phyloP scores from a whole-genome alignment of 2,113 vertebrate species.

The Piaya cayana region DNA sequence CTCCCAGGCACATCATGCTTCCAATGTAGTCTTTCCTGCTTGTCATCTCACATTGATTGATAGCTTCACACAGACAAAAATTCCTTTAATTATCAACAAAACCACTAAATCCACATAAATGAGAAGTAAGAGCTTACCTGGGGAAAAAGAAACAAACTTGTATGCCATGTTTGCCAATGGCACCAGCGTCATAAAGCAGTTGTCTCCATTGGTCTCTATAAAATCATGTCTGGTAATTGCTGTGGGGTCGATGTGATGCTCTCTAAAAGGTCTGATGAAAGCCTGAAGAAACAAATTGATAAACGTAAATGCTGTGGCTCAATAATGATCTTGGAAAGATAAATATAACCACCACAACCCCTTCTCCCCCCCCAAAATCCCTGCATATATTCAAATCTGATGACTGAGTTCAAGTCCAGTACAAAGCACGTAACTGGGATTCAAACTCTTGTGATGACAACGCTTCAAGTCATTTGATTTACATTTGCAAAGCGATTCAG shows the following conservation, averaged over 20 bases:
- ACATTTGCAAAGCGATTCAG: not conserved
- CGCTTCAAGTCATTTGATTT: not conserved
- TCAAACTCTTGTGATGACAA: not conserved
- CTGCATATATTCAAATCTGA: not conserved
- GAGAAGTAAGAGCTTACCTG: conserved; percentile 74
- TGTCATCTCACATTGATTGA: not conserved
- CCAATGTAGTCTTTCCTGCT: not conserved
- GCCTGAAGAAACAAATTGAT: conserved; percentile 76
- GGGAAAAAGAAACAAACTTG: conserved; percentile 86
- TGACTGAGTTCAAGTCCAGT: not conserved
- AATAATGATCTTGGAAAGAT: not conserved
- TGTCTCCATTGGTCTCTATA: conserved; percentile 98
- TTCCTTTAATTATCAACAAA: not conserved
- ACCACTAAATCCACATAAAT: not conserved
- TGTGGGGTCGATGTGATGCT: conserved; percentile 98
- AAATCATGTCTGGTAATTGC: conserved; percentile 98
- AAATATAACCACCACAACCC: not conserved
- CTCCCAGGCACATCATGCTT: not conserved
- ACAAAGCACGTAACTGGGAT: not conserved
- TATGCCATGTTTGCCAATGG: conserved; percentile 92
- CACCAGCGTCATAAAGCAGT: conserved; percentile 92
- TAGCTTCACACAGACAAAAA: not conserved
- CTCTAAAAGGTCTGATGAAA: conserved; percentile 95
- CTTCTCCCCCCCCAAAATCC: accelerated
- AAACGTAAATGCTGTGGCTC: not conserved